These are phyloP conservation scores for Eolophus roseicapilla DNA, from an alignment of 2,113 vertebrate species.

Conservation along the genomic window DNA sequence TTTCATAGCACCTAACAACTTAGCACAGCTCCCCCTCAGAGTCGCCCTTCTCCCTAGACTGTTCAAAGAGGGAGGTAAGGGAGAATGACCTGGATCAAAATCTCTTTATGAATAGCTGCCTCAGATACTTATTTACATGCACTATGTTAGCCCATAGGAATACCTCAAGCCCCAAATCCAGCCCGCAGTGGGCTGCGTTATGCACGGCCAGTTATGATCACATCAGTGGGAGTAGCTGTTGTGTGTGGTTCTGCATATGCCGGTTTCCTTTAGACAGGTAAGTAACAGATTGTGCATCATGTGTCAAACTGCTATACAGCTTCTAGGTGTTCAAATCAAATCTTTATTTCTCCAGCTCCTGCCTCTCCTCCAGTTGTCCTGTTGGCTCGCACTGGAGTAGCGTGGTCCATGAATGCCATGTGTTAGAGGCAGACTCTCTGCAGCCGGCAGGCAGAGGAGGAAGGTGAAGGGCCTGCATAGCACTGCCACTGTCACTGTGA, in stretches of 20 bases:
- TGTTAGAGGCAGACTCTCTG: not conserved
- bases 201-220: not conserved
- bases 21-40: not conserved
- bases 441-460: not conserved
- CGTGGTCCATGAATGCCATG: rapidly evolving
- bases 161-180: not conserved
- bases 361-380: not conserved
- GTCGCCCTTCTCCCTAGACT: not conserved
- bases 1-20: not conserved
- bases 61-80: not conserved
- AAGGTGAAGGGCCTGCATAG: not conserved
- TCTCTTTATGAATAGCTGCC: not conserved
- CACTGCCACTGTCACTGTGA: not conserved
- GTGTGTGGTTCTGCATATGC: rapidly evolving
- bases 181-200: not conserved
- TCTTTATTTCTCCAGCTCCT: not conserved
- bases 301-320: not conserved
- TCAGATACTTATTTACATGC: not conserved
- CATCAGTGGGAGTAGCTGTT: not conserved
- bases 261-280: not conserved
- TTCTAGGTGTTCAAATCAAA: not conserved
- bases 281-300: not conserved
- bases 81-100: not conserved
- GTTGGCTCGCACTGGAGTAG: not conserved
- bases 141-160: rapidly evolving